A percentile compares a stretch with the other conserved stretches of the same genome.
phyloP scores from a whole-genome alignment of 2,888 invertebrate genomes.

The Cantharis rustica region DNA sequence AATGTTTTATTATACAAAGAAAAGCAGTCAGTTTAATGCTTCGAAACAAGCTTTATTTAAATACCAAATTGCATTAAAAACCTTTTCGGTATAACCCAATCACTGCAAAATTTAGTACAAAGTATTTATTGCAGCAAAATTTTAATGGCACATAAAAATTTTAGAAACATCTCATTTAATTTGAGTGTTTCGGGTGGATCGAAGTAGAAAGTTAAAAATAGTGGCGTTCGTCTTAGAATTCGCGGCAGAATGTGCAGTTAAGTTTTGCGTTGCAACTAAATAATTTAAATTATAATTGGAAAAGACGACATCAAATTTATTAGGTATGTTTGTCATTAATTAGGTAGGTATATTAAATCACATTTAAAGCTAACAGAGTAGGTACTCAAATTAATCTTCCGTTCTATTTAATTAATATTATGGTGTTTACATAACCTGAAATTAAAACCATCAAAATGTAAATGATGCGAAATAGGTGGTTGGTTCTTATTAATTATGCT shows the following conservation, averaged over 20 bases:
- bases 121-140: background rate
- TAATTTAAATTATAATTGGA: background rate
- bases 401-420: background rate
- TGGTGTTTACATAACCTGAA: background rate
- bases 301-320: background rate
- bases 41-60: constrained; percentile 13
- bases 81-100: constrained; percentile 8
- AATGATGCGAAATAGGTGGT: background rate
- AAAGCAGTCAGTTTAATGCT: background rate
- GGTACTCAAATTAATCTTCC: background rate
- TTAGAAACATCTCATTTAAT: too few relatives aligned
- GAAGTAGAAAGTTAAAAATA: too few relatives aligned
- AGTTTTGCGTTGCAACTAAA: background rate
- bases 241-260: too few relatives aligned
- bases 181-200: too few relatives aligned
- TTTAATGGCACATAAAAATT: background rate
- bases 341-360: background rate
- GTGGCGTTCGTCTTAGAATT: too few relatives aligned
- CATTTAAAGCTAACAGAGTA: background rate
- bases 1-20: background rate
- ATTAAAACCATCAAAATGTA: background rate
- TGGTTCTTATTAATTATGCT: background rate
- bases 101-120: background rate
- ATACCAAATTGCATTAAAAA: constrained; percentile 13
- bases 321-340: background rate